Percentiles rank a stretch among this genome's conserved stretches.
These are phyloP conservation scores for Kryptolebias ocellatus DNA, from an alignment of 2,797 vertebrate species.

Conservation along the genomic window DNA sequence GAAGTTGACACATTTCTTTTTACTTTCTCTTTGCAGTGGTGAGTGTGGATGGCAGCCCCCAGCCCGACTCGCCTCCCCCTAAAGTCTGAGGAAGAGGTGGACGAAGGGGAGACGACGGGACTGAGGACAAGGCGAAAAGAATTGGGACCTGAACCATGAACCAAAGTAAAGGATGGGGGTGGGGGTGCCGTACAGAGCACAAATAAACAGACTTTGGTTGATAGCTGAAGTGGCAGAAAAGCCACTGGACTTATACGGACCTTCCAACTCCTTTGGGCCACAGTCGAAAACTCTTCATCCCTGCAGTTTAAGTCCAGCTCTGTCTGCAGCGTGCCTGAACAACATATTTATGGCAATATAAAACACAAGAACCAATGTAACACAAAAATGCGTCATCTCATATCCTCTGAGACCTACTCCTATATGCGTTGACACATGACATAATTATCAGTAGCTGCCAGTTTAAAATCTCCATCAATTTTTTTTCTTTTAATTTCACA, in stretches of 20 bases:
- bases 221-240: constrained; percentile 40
- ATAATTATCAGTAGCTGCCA: constrained; percentile 57
- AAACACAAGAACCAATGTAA: constrained; percentile 42
- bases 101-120: constrained; percentile 69
- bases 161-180: constrained; percentile 36
- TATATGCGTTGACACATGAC: constrained; percentile 1
- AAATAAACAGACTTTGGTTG: constrained; percentile 50
- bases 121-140: constrained; percentile 56
- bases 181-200: constrained; percentile 36
- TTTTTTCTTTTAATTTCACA: constrained; percentile 15
- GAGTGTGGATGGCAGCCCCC: constrained; percentile 85
- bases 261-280: constrained; percentile 43
- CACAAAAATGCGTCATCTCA: constrained; percentile 45
- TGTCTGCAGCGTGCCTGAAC: constrained; percentile 58
- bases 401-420: not conserved
- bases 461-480: constrained; percentile 16
- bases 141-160: constrained; percentile 40
- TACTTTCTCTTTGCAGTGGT: constrained; percentile 79
- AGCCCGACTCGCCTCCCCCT: constrained; percentile 77
- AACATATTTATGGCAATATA: constrained; percentile 55
- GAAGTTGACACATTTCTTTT: constrained; percentile 18
- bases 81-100: constrained; percentile 84
- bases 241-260: constrained; percentile 37
- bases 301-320: constrained; percentile 12
- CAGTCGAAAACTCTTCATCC: constrained; percentile 53